Evolutionary conservation across 1,140 invertebrate species (phyloP), one percentile per base, ranked within the genome.

Genomic region (Danaus melanippus): DNA sequence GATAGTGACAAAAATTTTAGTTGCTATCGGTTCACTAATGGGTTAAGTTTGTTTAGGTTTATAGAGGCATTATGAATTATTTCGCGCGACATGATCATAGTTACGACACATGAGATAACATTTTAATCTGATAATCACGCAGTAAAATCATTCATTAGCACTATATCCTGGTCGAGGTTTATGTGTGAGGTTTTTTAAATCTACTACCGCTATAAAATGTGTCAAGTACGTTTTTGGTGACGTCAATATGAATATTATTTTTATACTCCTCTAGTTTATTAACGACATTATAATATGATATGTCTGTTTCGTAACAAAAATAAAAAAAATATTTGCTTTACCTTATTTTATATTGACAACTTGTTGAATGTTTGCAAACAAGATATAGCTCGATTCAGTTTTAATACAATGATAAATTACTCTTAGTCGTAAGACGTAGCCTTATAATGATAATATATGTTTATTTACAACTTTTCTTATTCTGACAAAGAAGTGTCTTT

Each of bases 81-180:
- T 69, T 70, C 60, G 64, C 62, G 67, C 61, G 63, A 59, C 58
- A 60, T 69, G 70, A 74, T 78, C 64, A 74, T 74, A 61, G 62
- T 74, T 76, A 76, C 76, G 70, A 82, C 68, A 79, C 55, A 67
- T 62, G 60, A 81, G 76, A 80, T 83, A 85, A 82, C 71, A 74
- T 60, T 70, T 67, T 85, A 83, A 83, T 81, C 76, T 76, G 64
- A 76, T 79, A 77, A 83, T 79, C 74, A 78, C 67, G 69, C 66
- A 68, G 72, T 77, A 72, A 80, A 83, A 82, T 79, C 76, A 79
- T 76, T 75, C 72, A 79, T 82, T 84, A 81, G 67, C 73, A 68
- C 71, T 70, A 71, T 66, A 53, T 64, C 58, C 57, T 55, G 63
- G 61, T 52, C 49, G 50, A 56, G 53, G 58, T 60, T 61, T 48